A percentile compares a stretch with the other conserved stretches of the same genome.
Evolutionary conservation across 2,888 invertebrate genomes (phyloP).

Genomic region (Pediacus dermestoides): DNA sequence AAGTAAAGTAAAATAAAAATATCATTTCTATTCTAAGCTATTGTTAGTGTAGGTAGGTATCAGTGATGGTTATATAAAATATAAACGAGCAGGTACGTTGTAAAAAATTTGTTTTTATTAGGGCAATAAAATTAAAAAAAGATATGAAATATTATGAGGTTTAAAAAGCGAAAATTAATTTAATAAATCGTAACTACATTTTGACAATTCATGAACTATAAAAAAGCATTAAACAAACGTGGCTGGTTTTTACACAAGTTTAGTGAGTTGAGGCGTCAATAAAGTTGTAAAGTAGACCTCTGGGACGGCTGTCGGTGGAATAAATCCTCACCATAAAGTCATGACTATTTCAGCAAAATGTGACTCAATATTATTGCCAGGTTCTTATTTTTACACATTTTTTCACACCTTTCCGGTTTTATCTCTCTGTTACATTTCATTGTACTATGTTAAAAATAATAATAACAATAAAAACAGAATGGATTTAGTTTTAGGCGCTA

Average conservation of each 20-base stretch:
- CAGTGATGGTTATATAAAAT: too few species aligned
- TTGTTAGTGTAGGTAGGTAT: too few species aligned
- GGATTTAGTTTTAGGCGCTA: too few species aligned
- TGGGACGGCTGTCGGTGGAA: slow-evolving; percentile 44
- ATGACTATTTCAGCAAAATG: slow-evolving; percentile 37
- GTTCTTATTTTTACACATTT: slow-evolving; percentile 15
- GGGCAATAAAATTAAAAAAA: too few species aligned
- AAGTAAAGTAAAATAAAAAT: slow-evolving; percentile 34
- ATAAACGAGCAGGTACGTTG: too few species aligned
- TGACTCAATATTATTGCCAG: slow-evolving; percentile 22
- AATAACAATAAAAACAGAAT: too few species aligned
- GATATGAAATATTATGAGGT: too few species aligned
- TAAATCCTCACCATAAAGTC: slow-evolving; percentile 43
- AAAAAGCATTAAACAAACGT: slow-evolving; percentile 45
- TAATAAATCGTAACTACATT: slow-evolving; percentile 32
- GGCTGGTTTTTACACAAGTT: slow-evolving; percentile 43
- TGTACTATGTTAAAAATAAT: too few species aligned
- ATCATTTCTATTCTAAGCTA: too few species aligned
- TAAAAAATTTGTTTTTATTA: too few species aligned
- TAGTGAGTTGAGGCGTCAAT: slow-evolving; percentile 45
- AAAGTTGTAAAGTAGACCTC: slow-evolving; percentile 47
- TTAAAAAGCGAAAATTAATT: too few species aligned
- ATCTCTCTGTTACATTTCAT: too few species aligned
- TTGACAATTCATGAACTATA: slow-evolving; percentile 36
- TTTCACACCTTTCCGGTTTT: slow-evolving; percentile 3